Conservation (phyloP, 1,140 invertebrate species). For the Melitaea cinxia region DNA sequence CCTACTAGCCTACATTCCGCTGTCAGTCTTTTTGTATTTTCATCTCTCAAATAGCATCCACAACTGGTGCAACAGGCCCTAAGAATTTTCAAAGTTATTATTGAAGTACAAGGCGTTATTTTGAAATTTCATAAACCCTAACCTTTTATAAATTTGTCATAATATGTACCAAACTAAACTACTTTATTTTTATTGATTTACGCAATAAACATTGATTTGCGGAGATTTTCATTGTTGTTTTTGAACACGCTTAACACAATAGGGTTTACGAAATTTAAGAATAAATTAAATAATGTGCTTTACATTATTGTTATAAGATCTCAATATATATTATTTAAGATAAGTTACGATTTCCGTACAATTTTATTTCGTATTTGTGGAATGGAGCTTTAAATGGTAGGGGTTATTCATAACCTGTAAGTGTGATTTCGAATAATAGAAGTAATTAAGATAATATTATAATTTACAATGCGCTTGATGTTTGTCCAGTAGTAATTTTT, state of each 20-base stretch:
- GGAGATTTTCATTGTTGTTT: too few species aligned
- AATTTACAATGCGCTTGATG: not conserved
- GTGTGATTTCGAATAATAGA: slow-evolving; percentile 25
- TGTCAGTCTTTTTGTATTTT: too few species aligned
- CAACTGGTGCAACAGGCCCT: too few species aligned
- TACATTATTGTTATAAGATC: slow-evolving; percentile 2
- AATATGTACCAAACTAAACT: too few species aligned
- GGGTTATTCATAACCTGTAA: slow-evolving; percentile 16
- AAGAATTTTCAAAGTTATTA: slow-evolving; percentile 25
- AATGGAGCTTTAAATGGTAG: slow-evolving; percentile 31
- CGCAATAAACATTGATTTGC: too few species aligned
- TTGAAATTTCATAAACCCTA: slow-evolving; percentile 16
- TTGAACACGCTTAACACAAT: too few species aligned
- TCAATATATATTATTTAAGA: slow-evolving; percentile 1
- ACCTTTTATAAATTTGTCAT: too few species aligned
- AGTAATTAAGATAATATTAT: slow-evolving; percentile 7
- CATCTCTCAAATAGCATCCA: too few species aligned
- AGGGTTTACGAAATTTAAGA: not conserved
- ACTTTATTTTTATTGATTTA: too few species aligned
- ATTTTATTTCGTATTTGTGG: slow-evolving; percentile 15
- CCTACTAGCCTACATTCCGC: too few species aligned
- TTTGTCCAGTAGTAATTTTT: slow-evolving; percentile 19
- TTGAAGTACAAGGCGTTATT: slow-evolving; percentile 18
- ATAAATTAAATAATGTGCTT: slow-evolving; percentile 14
- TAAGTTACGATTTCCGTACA: not conserved